Evolutionary conservation across 23 tunicate genomes (phyloP).

Genomic region (Trididemnum nubilum): DNA sequence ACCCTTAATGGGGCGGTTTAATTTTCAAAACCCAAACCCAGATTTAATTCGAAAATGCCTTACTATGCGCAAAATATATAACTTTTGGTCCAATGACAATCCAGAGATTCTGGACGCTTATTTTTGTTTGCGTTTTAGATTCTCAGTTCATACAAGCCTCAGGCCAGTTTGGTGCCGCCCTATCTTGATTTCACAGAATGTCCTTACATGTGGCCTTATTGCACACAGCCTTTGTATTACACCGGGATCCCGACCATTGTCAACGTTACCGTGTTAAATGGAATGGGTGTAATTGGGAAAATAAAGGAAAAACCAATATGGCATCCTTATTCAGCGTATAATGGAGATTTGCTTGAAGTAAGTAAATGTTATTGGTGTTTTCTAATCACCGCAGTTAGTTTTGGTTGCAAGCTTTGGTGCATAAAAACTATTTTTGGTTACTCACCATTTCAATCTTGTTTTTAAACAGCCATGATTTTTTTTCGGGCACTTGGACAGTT

Average conservation of each 20-base stretch:
- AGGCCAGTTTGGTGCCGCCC: constrained; percentile 87
- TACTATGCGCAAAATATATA: too few relatives aligned
- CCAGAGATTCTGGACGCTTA: too few relatives aligned
- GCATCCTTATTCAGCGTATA: constrained; percentile 65
- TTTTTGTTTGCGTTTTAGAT: too few relatives aligned
- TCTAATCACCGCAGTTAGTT: too few relatives aligned
- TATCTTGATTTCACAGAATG: constrained; percentile 92
- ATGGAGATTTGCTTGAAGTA: constrained; percentile 79
- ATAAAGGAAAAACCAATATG: constrained; percentile 61
- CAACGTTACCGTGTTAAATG: constrained; percentile 92
- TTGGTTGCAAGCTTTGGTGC: not conserved
- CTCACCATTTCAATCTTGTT: too few relatives aligned
- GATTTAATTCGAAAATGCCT: too few relatives aligned
- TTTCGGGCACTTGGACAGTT: too few relatives aligned
- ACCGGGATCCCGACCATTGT: constrained; percentile 80
- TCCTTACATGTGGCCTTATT: constrained; percentile 99
- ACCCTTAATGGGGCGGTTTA: too few relatives aligned
- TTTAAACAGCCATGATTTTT: too few relatives aligned
- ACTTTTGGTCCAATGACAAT: too few relatives aligned
- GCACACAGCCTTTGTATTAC: constrained; percentile 94
- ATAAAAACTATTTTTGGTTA: not conserved
- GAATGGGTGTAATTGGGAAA: constrained; percentile 85
- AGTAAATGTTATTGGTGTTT: not conserved
- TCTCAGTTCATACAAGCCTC: constrained; percentile 71
- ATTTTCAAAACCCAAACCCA: too few relatives aligned